A percentile compares a stretch with the other conserved stretches of the same genome.
These are phyloP conservation scores for Lampropteryx suffumata DNA, from an alignment of 2,888 invertebrate species.

Conservation along the genomic window DNA sequence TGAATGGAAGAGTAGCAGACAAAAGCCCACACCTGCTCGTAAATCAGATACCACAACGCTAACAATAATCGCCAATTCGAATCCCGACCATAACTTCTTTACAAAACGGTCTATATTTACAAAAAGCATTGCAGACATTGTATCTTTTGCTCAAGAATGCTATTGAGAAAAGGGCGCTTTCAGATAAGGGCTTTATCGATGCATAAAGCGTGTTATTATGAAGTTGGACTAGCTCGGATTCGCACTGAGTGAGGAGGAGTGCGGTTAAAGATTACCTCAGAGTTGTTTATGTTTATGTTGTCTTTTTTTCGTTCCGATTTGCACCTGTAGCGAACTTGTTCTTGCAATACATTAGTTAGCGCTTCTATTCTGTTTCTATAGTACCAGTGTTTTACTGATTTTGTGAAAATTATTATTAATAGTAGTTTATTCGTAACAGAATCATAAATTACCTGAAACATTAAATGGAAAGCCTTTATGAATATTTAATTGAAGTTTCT, in stretches of 20 bases:
- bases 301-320: slow-evolving; percentile 38
- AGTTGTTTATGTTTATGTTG: no score
- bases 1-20: slow-evolving; percentile 63
- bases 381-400: no score
- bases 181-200: slow-evolving; percentile 75
- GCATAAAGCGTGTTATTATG: slow-evolving; percentile 77
- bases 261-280: slow-evolving; percentile 13
- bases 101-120: slow-evolving; percentile 49
- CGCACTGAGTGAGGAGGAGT: slow-evolving; percentile 49
- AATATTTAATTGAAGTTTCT: slow-evolving; percentile 24
- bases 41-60: slow-evolving; percentile 60
- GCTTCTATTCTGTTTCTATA: no score
- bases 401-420: no score
- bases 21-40: slow-evolving; percentile 65
- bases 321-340: slow-evolving; percentile 67
- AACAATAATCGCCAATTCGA: slow-evolving; percentile 34
- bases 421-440: slow-evolving; percentile 19
- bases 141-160: slow-evolving; percentile 64
- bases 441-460: slow-evolving; percentile 42
- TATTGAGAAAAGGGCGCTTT: slow-evolving; percentile 72
- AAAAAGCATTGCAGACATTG: slow-evolving; percentile 41
- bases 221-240: slow-evolving; percentile 58
- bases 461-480: slow-evolving; percentile 29
- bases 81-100: slow-evolving; percentile 48
- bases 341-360: no score